Percentiles rank a stretch among this genome's conserved stretches.
Evolutionary conservation across 2,888 invertebrate genomes (phyloP).

Genomic region (Leucophora obtusa): DNA sequence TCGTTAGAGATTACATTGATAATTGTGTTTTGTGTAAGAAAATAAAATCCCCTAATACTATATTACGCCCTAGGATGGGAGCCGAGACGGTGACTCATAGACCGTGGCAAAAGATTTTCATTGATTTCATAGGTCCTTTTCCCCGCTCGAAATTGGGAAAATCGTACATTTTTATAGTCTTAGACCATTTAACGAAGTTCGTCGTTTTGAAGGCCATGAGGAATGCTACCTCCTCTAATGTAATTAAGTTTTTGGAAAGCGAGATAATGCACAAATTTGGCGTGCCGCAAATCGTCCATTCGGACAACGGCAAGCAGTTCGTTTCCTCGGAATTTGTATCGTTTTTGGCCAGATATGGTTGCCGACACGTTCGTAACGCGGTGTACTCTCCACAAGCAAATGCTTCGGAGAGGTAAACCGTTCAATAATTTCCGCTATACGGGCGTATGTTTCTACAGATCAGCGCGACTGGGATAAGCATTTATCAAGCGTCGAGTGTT

Average conservation of each 20-base stretch:
- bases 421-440: conserved; percentile 3
- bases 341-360: not conserved
- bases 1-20: not conserved
- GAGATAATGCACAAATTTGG: conserved; percentile 29
- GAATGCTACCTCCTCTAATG: conserved; percentile 2
- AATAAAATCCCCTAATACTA: conserved; percentile 12
- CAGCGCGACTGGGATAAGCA: no score
- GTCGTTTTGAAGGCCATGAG: conserved; percentile 8
- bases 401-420: conserved; percentile 36
- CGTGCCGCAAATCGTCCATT: conserved; percentile 11
- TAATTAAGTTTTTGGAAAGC: not conserved
- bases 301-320: conserved; percentile 39
- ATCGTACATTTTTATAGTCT: not conserved
- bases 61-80: conserved; percentile 1
- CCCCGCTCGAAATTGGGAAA: not conserved
- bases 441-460: no score
- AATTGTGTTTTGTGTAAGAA: conserved; percentile 17
- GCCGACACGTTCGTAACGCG: conserved; percentile 4
- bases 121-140: conserved; percentile 24
- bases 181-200: conserved; percentile 22
- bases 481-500: conserved; percentile 22
- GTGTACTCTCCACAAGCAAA: conserved; percentile 36
- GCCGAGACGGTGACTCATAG: not conserved
- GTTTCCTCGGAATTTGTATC: conserved; percentile 4
- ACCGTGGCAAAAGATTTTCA: no score